These are phyloP conservation scores for Tenthredo scrophulariae DNA, from an alignment of 2,888 invertebrate species.

Conservation along the genomic window DNA sequence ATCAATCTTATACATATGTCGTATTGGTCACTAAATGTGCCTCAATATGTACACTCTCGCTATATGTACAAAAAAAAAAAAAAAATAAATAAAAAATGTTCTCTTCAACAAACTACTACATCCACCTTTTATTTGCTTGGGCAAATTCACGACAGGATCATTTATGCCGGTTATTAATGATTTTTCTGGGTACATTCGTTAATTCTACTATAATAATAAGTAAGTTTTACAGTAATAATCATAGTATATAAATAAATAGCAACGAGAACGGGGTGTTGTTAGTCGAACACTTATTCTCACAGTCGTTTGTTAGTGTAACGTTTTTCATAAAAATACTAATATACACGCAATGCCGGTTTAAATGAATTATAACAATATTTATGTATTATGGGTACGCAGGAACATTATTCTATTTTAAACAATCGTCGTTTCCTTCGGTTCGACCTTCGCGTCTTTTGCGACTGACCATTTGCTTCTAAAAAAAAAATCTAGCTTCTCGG, in stretches of 20 bases:
- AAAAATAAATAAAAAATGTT: neutral
- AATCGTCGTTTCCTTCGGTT: neutral
- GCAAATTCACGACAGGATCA: neutral
- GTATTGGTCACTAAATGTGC: conserved; percentile 32
- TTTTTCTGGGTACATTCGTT: conserved; percentile 17
- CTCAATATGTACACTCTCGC: conserved; percentile 52
- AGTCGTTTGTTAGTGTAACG: conserved; percentile 40
- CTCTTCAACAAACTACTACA: neutral
- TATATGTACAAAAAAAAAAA: conserved; percentile 68
- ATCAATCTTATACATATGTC: conserved; percentile 9
- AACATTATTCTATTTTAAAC: neutral
- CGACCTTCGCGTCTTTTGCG: neutral
- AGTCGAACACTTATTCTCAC: conserved; percentile 48
- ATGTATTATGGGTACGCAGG: neutral
- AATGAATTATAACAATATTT: conserved; percentile 23
- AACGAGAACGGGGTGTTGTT: conserved; percentile 60
- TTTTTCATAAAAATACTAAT: conserved; percentile 17
- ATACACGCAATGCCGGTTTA: conserved; percentile 6
- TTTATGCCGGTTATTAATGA: conserved; percentile 16
- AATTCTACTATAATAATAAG: conserved; percentile 36
- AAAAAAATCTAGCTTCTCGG: neutral
- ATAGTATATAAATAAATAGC: conserved; percentile 69
- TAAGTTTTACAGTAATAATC: conserved; percentile 43
- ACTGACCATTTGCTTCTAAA: neutral
- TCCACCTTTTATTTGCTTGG: neutral